Percentiles rank a stretch among this genome's conserved stretches.
Evolutionary conservation across 2,888 invertebrate genomes (phyloP).

Genomic region (Heliconius aoede): DNA sequence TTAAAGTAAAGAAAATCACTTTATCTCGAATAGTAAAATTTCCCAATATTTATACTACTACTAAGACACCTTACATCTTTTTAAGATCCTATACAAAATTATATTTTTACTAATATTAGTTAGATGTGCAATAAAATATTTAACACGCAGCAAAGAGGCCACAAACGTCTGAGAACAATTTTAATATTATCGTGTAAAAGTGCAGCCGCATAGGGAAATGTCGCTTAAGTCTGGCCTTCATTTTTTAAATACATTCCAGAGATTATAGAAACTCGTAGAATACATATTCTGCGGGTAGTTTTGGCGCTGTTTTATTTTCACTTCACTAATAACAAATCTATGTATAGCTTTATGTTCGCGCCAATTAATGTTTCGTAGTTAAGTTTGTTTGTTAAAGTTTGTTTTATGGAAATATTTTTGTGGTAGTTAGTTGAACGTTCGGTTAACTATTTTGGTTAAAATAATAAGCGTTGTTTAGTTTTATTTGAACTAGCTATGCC

Average conservation of each 20-base stretch:
- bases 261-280: slow-evolving; percentile 29
- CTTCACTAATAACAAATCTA: slow-evolving; percentile 46
- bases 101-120: slow-evolving; percentile 35
- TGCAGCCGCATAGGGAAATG: slow-evolving; percentile 45
- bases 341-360: slow-evolving; percentile 39
- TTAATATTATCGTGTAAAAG: slow-evolving; percentile 49
- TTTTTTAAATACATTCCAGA: slow-evolving; percentile 33
- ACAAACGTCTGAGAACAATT: slow-evolving; percentile 50
- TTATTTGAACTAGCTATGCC: neutral
- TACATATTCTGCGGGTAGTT: too few relatives aligned
- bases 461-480: neutral
- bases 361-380: slow-evolving; percentile 48
- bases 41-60: too few relatives aligned
- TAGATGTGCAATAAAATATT: slow-evolving; percentile 47
- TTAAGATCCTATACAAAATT: neutral
- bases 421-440: slow-evolving; percentile 4
- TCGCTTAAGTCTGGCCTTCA: slow-evolving; percentile 49
- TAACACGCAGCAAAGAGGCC: slow-evolving; percentile 48
- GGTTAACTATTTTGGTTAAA: slow-evolving; percentile 1
- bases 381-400: slow-evolving; percentile 27
- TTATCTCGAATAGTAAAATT: too few relatives aligned
- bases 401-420: slow-evolving; percentile 18
- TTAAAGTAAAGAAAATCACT: too few relatives aligned
- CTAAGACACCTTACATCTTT: neutral
- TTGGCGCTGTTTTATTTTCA: slow-evolving; percentile 43